Conservation (phyloP, 2,888 invertebrate species). For the Andricus quercusramuli region DNA sequence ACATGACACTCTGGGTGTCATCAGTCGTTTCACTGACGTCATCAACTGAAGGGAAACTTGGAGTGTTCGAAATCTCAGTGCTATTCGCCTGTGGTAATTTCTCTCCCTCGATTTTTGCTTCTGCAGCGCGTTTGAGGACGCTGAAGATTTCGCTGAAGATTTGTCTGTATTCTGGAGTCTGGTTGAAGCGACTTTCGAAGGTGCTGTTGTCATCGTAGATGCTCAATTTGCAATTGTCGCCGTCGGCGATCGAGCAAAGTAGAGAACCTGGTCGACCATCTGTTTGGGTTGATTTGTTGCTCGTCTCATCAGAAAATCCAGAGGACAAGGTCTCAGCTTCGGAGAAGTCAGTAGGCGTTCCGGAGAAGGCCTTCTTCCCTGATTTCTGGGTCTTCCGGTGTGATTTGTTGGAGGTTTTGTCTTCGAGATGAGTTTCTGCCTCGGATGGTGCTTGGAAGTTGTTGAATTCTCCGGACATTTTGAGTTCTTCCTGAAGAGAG, state of each 20-base stretch:
- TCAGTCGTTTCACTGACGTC: constrained; percentile 84
- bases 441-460: constrained; percentile 80
- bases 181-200: constrained; percentile 90
- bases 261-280: constrained; percentile 90
- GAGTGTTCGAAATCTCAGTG: constrained; percentile 9
- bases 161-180: constrained; percentile 89
- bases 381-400: constrained; percentile 26
- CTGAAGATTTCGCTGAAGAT: constrained; percentile 92
- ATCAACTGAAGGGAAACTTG: constrained; percentile 73
- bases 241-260: constrained; percentile 91
- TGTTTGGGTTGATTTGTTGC: constrained; percentile 89
- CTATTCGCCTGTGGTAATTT: constrained; percentile 83
- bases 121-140: constrained; percentile 90
- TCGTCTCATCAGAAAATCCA: constrained; percentile 91
- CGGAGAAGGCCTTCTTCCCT: constrained; percentile 79
- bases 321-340: constrained; percentile 93
- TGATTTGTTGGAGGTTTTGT: constrained; percentile 2
- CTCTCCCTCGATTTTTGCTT: constrained; percentile 90
- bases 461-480: constrained; percentile 87
- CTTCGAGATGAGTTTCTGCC: constrained; percentile 42
- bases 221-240: constrained; percentile 91
- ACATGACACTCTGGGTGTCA: constrained; percentile 87
- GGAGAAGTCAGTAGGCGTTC: constrained; percentile 90
- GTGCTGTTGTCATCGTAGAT: constrained; percentile 89
- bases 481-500: constrained; percentile 86